Base-by-base conservation (phyloP, 2,888 invertebrate species). In the Sympetrum striolatum region DNA sequence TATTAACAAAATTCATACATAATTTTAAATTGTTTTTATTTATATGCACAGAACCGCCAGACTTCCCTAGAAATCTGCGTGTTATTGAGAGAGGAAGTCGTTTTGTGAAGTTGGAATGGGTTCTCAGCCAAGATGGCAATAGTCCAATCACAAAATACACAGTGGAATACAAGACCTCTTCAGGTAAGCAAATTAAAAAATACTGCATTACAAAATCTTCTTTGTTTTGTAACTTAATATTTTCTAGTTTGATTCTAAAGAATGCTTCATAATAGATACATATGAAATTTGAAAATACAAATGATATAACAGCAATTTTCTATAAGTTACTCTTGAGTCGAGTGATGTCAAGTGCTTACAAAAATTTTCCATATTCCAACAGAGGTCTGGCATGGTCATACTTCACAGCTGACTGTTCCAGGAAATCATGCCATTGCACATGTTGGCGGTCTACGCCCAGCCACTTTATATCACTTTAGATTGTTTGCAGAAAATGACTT, bases 401-500 rank as follows among this genome's bases (percentile, higher is more conserved):
- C 90, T 91, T 92, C 91, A 93, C 93, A 93, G 91, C 91, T 93
- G 14, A 93, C 92, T 0, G 93, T 94, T 6, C 91, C 92, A 10
- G 93, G 93, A 0, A 91, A 92, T 5, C 92, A 93, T 12, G 92
- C 93, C n/a, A 92, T 92, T 2, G 93, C 93, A 53, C 93, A 93
- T 0, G 92, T 95, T 8, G 92, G 92, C 5, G 93, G 93, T 90
- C 93, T 95, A 18, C 92, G 93, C 35, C 94, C 95, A 2, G 93
- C 94, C 2, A 94, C 93, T 86, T 91, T 92, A 18, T 94, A 94
- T 92, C 92, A 93, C 80, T 92, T 94, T 73, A 92, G 93, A 44
- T 93, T 94, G 10, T 92, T 93, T 86, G 94, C 94, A 10, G 93
- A 94, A 90, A 95, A 95, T 92, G 93, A 93, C 73, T 93, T 95